Base-by-base conservation (phyloP, 2,888 invertebrate species). In the Meiosimyza platycephala region DNA sequence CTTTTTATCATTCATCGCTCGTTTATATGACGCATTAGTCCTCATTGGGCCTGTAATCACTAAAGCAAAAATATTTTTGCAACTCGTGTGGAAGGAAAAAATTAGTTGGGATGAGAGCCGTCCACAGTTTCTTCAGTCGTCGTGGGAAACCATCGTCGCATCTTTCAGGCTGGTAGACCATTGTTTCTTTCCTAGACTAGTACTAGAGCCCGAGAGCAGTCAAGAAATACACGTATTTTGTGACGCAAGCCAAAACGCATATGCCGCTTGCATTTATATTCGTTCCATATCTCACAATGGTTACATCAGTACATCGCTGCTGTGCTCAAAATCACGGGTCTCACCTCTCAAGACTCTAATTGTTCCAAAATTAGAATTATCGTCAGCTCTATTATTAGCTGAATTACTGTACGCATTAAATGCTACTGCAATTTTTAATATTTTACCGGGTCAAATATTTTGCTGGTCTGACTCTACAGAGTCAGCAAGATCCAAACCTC, bases 11-110 rank as follows among this genome's bases (percentile, higher is more conserved):
- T 18, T 18, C 6, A 55, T 55, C 13, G 60, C 60, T 11, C 18
- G 15, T 28, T 33, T 33, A n/a, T 60, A 64, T 33, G 74, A 76
- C 22, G 75, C 75, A 7, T 75, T 85, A 91, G 94, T 97, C 90
- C 97, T 97, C 12, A 77, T 76, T 48, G 62, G 73, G 13, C 72
- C 77, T 9, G 60, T 74, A 1, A 59, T 75, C 7, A 50, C 72
- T 12, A 75, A 75, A 63, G 68, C 76, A 51, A 76, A 76, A 70
- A 73, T 78, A 0, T 76, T 76, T 64, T 65, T 78, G 47, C 78
- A 77, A 66, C 16, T 9, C 1, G n/a, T 77, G 9, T 77, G 76
- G 78, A 77, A 74, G 59, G 65, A 74, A 6, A 74, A 75, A 22
- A 40, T 76, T 4, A 60, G 73, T n/a, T 76, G 76, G 73, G 75